These are phyloP conservation scores for Bombus picipes DNA, from an alignment of 1,140 invertebrate genomes.

Conservation along the genomic window DNA sequence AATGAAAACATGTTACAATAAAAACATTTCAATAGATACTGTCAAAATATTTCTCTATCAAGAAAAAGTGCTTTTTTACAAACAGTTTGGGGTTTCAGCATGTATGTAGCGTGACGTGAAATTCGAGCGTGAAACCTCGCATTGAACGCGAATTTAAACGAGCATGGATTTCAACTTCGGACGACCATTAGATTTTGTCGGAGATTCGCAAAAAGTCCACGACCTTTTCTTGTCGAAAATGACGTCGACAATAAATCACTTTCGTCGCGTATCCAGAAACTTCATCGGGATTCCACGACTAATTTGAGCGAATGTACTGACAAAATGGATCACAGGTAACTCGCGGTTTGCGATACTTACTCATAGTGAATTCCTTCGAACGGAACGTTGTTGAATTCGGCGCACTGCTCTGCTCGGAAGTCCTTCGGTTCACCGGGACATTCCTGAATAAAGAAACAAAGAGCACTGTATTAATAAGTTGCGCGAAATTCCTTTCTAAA, in stretches of 20 bases:
- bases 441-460: conserved; percentile 83
- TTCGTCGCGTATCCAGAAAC: conserved; percentile 5
- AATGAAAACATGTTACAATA: too few species aligned
- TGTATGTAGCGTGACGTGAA: too few species aligned
- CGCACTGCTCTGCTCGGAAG: conserved; percentile 94
- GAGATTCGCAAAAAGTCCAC: background rate
- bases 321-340: conserved; percentile 1
- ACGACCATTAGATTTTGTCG: conserved; percentile 31
- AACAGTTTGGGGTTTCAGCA: too few species aligned
- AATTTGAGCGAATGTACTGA: background rate
- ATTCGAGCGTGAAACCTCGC: background rate
- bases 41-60: too few species aligned
- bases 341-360: conserved; percentile 83
- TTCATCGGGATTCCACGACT: conserved; percentile 8
- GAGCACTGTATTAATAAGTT: background rate
- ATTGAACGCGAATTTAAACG: conserved; percentile 20
- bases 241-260: conserved; percentile 42
- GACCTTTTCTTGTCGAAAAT: background rate
- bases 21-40: too few species aligned
- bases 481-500: background rate
- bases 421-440: conserved; percentile 90
- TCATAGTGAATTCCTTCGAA: conserved; percentile 90
- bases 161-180: conserved; percentile 19
- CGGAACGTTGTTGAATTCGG: conserved; percentile 88
- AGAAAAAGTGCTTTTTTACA: too few species aligned